Conservation (phyloP, 2,113 vertebrate genomes). For the Poecile atricapillus region DNA sequence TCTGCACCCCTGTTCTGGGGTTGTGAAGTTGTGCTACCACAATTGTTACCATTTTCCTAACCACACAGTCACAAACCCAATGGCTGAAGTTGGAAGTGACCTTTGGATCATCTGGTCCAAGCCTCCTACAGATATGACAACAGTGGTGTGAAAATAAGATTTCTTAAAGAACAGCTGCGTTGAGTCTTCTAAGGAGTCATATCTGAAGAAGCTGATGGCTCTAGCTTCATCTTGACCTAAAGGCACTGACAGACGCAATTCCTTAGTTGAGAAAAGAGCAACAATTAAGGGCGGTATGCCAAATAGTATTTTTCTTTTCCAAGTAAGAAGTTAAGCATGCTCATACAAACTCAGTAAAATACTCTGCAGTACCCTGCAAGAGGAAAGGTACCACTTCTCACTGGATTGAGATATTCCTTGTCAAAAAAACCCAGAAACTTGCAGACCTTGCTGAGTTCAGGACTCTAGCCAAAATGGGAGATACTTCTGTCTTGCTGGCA, state of each 20-base stretch:
- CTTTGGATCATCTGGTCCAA: background rate
- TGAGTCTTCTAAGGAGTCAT: background rate
- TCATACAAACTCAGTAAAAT: background rate
- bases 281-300: background rate
- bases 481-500: background rate
- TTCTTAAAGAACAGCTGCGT: background rate
- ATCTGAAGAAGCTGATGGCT: background rate
- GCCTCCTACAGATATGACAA: background rate
- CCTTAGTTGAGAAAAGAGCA: background rate
- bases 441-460: background rate
- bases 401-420: background rate
- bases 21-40: background rate
- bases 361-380: background rate
- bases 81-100: background rate
- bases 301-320: background rate
- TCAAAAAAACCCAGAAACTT: background rate
- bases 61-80: background rate
- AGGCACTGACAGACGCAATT: background rate
- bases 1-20: too few species aligned
- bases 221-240: background rate
- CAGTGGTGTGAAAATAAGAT: background rate
- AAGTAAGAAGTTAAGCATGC: background rate
- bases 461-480: background rate
- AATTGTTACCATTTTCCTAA: background rate
- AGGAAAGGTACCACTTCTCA: background rate